Evolutionary conservation across 2,888 invertebrate species (phyloP).

Genomic region (Synergus japonicus): DNA sequence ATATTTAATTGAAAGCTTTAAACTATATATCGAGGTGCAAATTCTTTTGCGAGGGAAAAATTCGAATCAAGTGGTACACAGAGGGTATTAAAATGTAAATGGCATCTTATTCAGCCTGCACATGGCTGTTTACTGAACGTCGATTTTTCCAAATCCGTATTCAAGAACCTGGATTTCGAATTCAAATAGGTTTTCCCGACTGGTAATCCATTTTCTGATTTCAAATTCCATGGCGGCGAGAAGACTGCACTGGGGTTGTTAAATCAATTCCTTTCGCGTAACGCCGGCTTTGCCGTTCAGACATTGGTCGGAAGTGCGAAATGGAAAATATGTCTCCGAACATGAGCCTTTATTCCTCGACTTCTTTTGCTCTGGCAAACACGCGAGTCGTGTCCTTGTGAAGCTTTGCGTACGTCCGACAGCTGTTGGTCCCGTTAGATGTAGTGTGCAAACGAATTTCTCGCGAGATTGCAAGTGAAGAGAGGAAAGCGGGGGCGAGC

Average conservation of each 20-base stretch:
- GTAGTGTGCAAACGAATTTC: slow-evolving; percentile 28
- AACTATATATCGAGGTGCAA: neutral
- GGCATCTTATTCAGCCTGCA: slow-evolving; percentile 18
- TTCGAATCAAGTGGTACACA: neutral
- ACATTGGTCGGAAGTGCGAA: slow-evolving; percentile 36
- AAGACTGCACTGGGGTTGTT: slow-evolving; percentile 27
- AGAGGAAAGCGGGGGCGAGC: slow-evolving; percentile 23
- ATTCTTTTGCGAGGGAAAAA: neutral
- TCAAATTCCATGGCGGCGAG: slow-evolving; percentile 28
- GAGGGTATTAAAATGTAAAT: slow-evolving; percentile 27
- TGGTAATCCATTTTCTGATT: slow-evolving; percentile 38
- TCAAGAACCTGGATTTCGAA: slow-evolving; percentile 35
- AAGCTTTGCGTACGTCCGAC: slow-evolving; percentile 62
- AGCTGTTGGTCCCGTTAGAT: slow-evolving; percentile 66
- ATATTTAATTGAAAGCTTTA: slow-evolving; percentile 14
- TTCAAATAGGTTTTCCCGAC: slow-evolving; percentile 30
- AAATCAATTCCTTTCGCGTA: slow-evolving; percentile 45
- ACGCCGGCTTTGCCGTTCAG: slow-evolving; percentile 25
- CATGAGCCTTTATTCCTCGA: slow-evolving; percentile 44
- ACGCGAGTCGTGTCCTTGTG: slow-evolving; percentile 55
- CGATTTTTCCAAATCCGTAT: slow-evolving; percentile 22
- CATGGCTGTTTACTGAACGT: slow-evolving; percentile 25
- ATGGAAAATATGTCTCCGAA: slow-evolving; percentile 40
- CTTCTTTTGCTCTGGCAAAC: slow-evolving; percentile 53
- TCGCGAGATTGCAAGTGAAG: slow-evolving; percentile 3